phyloP scores from a whole-genome alignment of 2,113 vertebrate species.

The Miniopterus natalensis region DNA sequence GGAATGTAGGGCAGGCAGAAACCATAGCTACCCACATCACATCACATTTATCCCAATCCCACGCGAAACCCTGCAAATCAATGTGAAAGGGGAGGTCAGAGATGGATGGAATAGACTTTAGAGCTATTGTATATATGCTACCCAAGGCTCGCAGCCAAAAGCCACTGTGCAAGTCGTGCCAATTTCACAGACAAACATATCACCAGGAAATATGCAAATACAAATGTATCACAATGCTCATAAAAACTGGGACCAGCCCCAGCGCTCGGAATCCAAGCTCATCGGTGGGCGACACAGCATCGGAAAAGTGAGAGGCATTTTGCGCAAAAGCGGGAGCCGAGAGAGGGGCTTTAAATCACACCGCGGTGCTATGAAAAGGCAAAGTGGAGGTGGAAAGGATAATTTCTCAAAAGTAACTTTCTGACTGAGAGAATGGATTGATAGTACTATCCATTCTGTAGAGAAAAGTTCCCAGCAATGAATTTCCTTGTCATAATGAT shows the following conservation, averaged over 20 bases:
- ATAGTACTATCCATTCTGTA: slow-evolving; percentile 38
- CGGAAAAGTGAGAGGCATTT: slow-evolving; percentile 59
- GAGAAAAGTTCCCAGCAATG: slow-evolving; percentile 76
- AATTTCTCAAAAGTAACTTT: slow-evolving; percentile 76
- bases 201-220: slow-evolving; percentile 35
- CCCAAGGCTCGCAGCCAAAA: not conserved
- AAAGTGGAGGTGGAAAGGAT: slow-evolving; percentile 72
- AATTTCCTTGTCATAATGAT: slow-evolving; percentile 79
- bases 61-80: not conserved
- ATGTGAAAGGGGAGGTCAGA: not conserved
- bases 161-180: not conserved
- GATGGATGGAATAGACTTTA: not conserved
- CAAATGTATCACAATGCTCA: slow-evolving; percentile 36
- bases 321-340: slow-evolving; percentile 46
- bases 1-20: not conserved
- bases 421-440: slow-evolving; percentile 61
- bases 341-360: slow-evolving; percentile 63
- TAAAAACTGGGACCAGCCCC: slow-evolving; percentile 27
- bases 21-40: not conserved
- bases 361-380: slow-evolving; percentile 34
- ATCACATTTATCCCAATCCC: not conserved
- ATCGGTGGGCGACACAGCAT: not conserved
- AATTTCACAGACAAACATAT: slow-evolving; percentile 44
- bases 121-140: not conserved
- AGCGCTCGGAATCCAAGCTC: slow-evolving; percentile 45